Evolutionary conservation across 2,888 invertebrate species (phyloP).

Genomic region (Drosophila flavopinicola): DNA sequence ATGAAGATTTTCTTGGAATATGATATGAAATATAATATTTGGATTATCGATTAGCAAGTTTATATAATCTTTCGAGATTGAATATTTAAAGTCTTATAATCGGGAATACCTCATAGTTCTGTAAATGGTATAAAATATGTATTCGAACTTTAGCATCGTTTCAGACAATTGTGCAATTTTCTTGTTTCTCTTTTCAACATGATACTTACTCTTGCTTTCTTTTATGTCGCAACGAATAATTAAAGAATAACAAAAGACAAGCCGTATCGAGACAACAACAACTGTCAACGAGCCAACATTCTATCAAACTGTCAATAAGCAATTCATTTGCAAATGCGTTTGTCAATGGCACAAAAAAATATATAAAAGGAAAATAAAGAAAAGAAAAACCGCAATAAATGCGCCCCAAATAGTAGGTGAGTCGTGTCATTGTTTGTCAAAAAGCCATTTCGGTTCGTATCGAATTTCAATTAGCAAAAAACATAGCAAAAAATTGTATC

Average conservation of each 20-base stretch:
- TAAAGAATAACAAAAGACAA: slow-evolving; percentile 73
- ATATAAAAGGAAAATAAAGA: slow-evolving; percentile 30
- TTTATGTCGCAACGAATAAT: slow-evolving; percentile 51
- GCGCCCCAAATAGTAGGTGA: slow-evolving; percentile 64
- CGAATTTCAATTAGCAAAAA: slow-evolving; percentile 58
- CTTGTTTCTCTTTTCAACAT: slow-evolving; percentile 4
- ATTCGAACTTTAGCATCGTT: background rate
- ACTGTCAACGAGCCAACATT: slow-evolving; percentile 62
- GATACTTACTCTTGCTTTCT: slow-evolving; percentile 27
- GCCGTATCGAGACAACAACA: slow-evolving; percentile 19
- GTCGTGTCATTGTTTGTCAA: slow-evolving; percentile 77
- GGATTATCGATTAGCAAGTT: too few species aligned
- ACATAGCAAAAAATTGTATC: slow-evolving; percentile 2
- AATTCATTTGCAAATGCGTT: slow-evolving; percentile 78
- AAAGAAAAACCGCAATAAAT: slow-evolving; percentile 38
- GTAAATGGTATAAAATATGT: background rate
- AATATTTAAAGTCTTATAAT: too few species aligned
- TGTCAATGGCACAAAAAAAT: slow-evolving; percentile 48
- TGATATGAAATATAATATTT: too few species aligned
- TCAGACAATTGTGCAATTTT: slow-evolving; percentile 4
- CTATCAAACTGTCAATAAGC: slow-evolving; percentile 81
- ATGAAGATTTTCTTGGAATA: too few species aligned
- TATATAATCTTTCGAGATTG: too few species aligned
- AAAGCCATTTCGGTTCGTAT: slow-evolving; percentile 75
- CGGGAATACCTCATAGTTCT: too few species aligned